phyloP scores from a whole-genome alignment of 2,797 vertebrate species.

The Hydrolagus colliei region DNA sequence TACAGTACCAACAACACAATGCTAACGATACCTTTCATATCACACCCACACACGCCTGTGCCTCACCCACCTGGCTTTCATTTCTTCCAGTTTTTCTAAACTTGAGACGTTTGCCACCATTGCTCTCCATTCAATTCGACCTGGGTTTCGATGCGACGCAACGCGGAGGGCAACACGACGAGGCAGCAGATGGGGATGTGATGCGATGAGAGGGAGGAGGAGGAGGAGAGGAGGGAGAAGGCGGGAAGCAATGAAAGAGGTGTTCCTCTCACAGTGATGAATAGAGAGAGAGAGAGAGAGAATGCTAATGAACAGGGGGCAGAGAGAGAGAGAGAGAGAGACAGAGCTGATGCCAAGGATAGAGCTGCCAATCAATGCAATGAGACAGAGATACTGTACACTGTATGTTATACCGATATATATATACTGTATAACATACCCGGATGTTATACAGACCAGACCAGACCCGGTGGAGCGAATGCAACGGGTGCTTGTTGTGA shows the following conservation, averaged over 20 bases:
- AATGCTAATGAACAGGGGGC: not conserved
- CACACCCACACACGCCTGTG: not conserved
- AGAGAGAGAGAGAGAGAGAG: not conserved
- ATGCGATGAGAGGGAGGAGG: no score
- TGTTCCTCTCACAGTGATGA: not conserved
- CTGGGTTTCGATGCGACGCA: no score
- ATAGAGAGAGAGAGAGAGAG: not conserved
- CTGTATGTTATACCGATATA: no score
- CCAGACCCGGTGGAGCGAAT: no score
- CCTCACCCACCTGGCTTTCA: slow-evolving; percentile 26
- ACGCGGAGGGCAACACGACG: no score
- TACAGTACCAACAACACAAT: no score
- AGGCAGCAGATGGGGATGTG: no score
- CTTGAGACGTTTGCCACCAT: not conserved
- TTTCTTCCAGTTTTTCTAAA: slow-evolving; percentile 1
- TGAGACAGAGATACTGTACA: not conserved
- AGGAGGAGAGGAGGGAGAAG: not conserved
- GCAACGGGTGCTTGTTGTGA: no score
- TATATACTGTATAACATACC: no score
- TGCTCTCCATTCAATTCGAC: not conserved
- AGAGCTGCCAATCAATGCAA: not conserved
- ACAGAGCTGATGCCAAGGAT: not conserved
- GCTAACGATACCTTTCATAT: not conserved
- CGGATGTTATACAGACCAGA: no score
- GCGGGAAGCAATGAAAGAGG: not conserved